phyloP scores from a whole-genome alignment of 2,797 vertebrate genomes.

The Acanthornis magna region DNA sequence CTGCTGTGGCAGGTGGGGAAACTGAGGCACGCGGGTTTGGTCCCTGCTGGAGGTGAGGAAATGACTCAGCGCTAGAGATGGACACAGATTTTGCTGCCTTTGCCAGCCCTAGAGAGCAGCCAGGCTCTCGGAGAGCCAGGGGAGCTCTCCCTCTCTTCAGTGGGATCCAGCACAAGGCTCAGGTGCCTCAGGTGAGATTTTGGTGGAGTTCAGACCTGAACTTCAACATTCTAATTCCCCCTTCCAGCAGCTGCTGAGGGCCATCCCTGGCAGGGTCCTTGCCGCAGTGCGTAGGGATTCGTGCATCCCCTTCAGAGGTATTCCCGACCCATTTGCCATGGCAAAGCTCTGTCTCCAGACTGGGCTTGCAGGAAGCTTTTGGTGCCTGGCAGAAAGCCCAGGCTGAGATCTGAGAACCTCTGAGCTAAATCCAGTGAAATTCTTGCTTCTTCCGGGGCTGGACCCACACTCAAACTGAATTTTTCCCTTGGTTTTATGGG shows the following conservation, averaged over 20 bases:
- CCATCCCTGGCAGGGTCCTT: background rate
- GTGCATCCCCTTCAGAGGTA: background rate
- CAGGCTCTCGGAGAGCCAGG: background rate
- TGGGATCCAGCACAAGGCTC: background rate
- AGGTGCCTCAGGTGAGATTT: background rate
- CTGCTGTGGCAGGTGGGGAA: background rate
- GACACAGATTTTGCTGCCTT: background rate
- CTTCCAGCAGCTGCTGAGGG: accelerated
- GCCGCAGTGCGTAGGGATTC: accelerated
- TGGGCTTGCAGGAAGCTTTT: background rate
- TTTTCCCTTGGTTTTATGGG: background rate
- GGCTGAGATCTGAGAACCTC: background rate
- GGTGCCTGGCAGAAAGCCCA: background rate
- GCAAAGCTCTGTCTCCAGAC: background rate
- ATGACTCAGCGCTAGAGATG: accelerated
- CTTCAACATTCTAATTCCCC: background rate
- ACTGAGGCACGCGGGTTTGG: background rate
- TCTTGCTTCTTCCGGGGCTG: background rate
- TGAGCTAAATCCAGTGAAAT: background rate
- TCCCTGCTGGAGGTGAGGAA: background rate
- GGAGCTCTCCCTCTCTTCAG: accelerated
- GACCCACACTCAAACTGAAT: background rate
- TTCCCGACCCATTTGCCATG: background rate
- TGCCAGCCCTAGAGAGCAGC: background rate
- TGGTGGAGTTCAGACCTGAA: background rate